These are phyloP conservation scores for Fistularia commersonii DNA, from an alignment of 2,797 vertebrate species.

Conservation along the genomic window DNA sequence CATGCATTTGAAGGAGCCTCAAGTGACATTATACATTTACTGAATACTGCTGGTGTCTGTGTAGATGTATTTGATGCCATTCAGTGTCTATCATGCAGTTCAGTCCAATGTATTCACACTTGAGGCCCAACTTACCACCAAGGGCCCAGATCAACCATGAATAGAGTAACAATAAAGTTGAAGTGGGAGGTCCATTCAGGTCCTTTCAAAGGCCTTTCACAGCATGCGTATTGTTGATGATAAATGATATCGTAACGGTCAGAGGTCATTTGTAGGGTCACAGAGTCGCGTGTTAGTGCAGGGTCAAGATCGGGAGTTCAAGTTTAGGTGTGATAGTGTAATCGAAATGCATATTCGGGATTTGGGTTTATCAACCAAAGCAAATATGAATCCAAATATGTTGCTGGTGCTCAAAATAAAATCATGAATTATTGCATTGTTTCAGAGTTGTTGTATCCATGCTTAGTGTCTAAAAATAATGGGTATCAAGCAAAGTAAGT, in stretches of 20 bases:
- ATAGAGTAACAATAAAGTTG: constrained; percentile 50
- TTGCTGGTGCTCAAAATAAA: too few relatives aligned
- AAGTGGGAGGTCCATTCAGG: constrained; percentile 56
- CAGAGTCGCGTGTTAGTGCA: constrained; percentile 36
- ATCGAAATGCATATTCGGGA: background rate
- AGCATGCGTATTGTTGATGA: constrained; percentile 21
- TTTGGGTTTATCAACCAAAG: too few relatives aligned
- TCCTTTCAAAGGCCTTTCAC: constrained; percentile 39
- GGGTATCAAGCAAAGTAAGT: too few relatives aligned
- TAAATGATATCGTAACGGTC: constrained; percentile 41
- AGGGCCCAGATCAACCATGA: constrained; percentile 45
- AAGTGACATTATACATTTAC: constrained; percentile 29
- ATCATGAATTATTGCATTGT: too few relatives aligned
- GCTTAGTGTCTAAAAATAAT: too few relatives aligned
- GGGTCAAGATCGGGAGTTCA: constrained; percentile 25
- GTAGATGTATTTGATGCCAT: constrained; percentile 53
- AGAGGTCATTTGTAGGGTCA: constrained; percentile 36
- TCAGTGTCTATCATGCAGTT: constrained; percentile 42
- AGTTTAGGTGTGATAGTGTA: background rate
- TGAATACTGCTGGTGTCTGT: constrained; percentile 38
- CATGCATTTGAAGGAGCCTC: constrained; percentile 39
- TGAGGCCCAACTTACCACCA: constrained; percentile 44
- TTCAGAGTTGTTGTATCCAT: background rate
- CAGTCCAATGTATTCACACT: constrained; percentile 50
- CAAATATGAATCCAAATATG: too few relatives aligned